These are phyloP conservation scores for Alitta virens DNA, from an alignment of 2,888 invertebrate genomes.

Conservation along the genomic window DNA sequence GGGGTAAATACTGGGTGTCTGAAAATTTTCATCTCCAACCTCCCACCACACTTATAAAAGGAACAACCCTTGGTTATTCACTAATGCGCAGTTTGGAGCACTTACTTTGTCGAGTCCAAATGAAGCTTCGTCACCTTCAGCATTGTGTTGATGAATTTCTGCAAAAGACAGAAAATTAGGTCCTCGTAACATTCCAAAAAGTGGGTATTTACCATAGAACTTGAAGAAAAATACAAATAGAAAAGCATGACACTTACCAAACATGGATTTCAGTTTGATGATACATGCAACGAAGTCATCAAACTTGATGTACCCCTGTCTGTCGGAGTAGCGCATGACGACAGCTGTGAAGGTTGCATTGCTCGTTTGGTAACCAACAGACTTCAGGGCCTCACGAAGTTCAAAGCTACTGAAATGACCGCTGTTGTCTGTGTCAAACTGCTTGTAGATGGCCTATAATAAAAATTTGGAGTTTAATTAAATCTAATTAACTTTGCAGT, in stretches of 20 bases:
- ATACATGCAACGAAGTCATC: constrained; percentile 94
- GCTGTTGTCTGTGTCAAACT: constrained; percentile 21
- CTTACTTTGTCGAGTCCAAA: background rate
- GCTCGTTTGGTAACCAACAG: constrained; percentile 73
- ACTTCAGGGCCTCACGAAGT: constrained; percentile 23
- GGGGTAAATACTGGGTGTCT: no score
- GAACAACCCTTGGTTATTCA: no score
- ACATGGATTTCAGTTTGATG: constrained; percentile 88
- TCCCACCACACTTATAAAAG: no score
- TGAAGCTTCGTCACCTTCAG: background rate
- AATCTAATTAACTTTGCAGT: no score
- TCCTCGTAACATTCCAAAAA: background rate
- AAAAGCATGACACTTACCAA: constrained; percentile 67
- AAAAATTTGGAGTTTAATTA: no score
- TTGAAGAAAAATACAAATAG: background rate
- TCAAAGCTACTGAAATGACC: constrained; percentile 21
- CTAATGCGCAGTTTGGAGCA: background rate
- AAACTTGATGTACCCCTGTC: constrained; percentile 78
- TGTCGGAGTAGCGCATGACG: constrained; percentile 83
- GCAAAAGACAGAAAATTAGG: background rate
- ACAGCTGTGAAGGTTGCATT: constrained; percentile 82
- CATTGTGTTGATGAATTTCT: background rate
- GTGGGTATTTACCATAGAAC: no score
- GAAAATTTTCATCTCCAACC: no score
- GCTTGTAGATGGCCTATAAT: constrained; percentile 13